Evolutionary conservation across 2,797 vertebrate genomes (phyloP).

Genomic region (Coregonus suidteri): DNA sequence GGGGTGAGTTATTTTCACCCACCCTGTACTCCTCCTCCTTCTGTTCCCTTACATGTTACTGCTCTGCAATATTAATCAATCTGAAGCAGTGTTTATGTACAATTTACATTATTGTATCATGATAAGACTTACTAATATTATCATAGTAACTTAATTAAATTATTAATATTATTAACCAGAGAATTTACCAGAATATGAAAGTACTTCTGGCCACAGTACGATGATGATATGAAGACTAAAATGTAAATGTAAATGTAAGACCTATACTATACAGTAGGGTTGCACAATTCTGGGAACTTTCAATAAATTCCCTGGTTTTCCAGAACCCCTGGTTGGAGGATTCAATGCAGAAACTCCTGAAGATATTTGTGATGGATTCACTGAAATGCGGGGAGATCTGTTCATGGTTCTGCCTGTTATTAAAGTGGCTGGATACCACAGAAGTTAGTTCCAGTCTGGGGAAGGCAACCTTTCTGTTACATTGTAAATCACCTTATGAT

Average conservation of each 20-base stretch:
- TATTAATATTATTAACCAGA: background rate
- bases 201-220: background rate
- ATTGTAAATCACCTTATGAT: background rate
- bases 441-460: slow-evolving; percentile 71
- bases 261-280: no score
- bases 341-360: slow-evolving; percentile 53
- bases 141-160: background rate
- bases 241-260: no score
- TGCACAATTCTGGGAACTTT: no score
- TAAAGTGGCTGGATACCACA: slow-evolving; percentile 75
- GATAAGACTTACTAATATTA: background rate
- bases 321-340: no score
- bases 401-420: slow-evolving; percentile 77
- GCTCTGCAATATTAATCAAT: background rate
- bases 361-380: slow-evolving; percentile 75
- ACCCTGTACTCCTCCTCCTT: background rate
- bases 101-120: background rate
- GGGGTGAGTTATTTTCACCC: slow-evolving; percentile 60
- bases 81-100: background rate
- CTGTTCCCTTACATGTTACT: background rate
- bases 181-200: background rate
- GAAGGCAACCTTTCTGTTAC: background rate
- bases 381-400: slow-evolving; percentile 78
- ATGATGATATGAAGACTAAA: background rate
- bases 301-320: no score